Conservation (phyloP, 2,113 vertebrate genomes). For the Callionymus lyra region DNA sequence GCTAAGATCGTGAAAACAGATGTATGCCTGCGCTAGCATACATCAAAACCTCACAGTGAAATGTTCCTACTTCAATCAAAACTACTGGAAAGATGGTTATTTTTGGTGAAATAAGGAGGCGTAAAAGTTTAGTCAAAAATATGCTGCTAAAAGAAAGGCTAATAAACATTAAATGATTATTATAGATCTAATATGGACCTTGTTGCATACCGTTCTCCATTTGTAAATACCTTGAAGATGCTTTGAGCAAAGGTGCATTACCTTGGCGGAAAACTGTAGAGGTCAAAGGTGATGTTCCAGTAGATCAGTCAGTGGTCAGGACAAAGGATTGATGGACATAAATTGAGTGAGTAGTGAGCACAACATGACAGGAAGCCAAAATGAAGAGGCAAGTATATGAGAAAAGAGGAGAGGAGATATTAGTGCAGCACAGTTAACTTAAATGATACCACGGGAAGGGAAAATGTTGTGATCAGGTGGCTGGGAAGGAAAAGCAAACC, state of each 20-base stretch:
- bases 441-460: slow-evolving; percentile 44
- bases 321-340: slow-evolving; percentile 73
- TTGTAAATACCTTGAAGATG: slow-evolving; percentile 53
- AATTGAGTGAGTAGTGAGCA: slow-evolving; percentile 69
- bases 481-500: slow-evolving; percentile 61
- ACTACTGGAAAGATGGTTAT: too few relatives aligned
- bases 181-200: too few relatives aligned
- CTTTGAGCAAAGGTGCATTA: slow-evolving; percentile 66
- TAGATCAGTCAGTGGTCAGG: slow-evolving; percentile 74
- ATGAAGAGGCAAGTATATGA: slow-evolving; percentile 49
- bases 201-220: slow-evolving; percentile 1
- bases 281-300: slow-evolving; percentile 72
- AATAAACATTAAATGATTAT: too few relatives aligned
- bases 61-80: neutral
- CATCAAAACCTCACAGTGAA: neutral
- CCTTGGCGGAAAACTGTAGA: slow-evolving; percentile 69
- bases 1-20: too few relatives aligned
- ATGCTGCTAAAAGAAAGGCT: too few relatives aligned
- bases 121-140: too few relatives aligned
- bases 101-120: too few relatives aligned
- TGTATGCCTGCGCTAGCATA: neutral
- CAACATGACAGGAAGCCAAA: slow-evolving; percentile 63
- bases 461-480: slow-evolving; percentile 46
- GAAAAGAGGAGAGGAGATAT: slow-evolving; percentile 56
- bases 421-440: slow-evolving; percentile 58